Conservation (phyloP, 2,113 vertebrate species). For the Lathamus discolor region DNA sequence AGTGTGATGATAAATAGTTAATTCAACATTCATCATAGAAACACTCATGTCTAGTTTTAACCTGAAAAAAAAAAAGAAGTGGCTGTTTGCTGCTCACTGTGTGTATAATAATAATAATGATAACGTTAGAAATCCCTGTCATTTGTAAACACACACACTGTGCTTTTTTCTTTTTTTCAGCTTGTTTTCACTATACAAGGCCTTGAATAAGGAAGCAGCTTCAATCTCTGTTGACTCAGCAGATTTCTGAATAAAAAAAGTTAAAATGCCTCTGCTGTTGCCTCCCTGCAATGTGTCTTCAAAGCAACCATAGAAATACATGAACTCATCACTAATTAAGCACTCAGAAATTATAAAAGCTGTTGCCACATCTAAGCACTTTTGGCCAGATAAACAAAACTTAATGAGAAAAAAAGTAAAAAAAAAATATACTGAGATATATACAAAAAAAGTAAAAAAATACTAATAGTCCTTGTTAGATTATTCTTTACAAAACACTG, state of each 20-base stretch:
- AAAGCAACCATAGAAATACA: conserved; percentile 69
- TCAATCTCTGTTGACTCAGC: conserved; percentile 52
- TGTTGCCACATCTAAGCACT: conserved; percentile 57
- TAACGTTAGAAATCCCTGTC: conserved; percentile 50
- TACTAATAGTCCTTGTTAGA: conserved; percentile 67
- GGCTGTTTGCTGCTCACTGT: conserved; percentile 15
- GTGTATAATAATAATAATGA: neutral
- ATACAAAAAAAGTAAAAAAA: conserved; percentile 83
- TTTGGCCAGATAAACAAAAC: conserved; percentile 74
- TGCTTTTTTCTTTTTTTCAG: conserved; percentile 77
- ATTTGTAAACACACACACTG: conserved; percentile 74
- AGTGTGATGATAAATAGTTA: conserved; percentile 48
- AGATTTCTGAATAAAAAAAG: conserved; percentile 29
- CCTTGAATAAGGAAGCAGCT: conserved; percentile 60
- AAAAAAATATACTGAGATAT: conserved; percentile 69
- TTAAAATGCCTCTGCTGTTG: conserved; percentile 54
- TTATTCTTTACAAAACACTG: conserved; percentile 60
- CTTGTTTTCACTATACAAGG: conserved; percentile 53
- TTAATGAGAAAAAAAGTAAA: conserved; percentile 51
- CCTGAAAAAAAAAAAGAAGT: neutral
- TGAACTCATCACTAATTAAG: conserved; percentile 68
- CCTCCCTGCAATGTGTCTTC: conserved; percentile 47
- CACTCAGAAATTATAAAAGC: conserved; percentile 55
- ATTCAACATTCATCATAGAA: conserved; percentile 59
- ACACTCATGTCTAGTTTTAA: conserved; percentile 34